Evolutionary conservation across 2,113 vertebrate genomes (phyloP), one percentile per base, ranked within the genome.

Genomic region (Ailuropoda melanoleuca): DNA sequence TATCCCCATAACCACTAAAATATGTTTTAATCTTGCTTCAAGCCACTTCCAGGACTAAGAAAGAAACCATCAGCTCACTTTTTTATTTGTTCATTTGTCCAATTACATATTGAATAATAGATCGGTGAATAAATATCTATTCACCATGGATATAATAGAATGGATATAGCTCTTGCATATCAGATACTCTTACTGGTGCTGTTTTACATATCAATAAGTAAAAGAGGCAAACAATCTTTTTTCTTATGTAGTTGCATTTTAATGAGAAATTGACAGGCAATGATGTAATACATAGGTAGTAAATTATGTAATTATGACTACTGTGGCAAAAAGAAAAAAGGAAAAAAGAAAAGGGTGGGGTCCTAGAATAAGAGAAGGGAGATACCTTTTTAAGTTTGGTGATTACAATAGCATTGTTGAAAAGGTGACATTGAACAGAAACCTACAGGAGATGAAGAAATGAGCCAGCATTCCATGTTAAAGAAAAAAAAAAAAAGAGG

Each of bases 1-100:
- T 24, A 87, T 60, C 13, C 21, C 11, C 31, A 53, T 70, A 91
- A 55, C 31, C 14, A 83, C 8, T 55, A 70, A 46, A 87, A 66
- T 55, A 68, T 17, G 37, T 90, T 81, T 29, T 31, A 62, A 50
- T 70, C 19, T 82, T 96, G 11, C 62, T 81, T 90, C 90, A 78
- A 77, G 43, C 6, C n/a, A 55, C 12, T 46, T 46, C 13, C 18
- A 82, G 1, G 31, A 18, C 29, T 75, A 91, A 93, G 66, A 24
- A 80, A 48, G 29, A 34, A 93, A 72, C 31, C 62, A 12, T 88
- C 17, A 89, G 6, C 8, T 50, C n/a, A 66, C 0, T 11, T 50
- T 64, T 78, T 31, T 10, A 78, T 82, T 50, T 18, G 24, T 64
- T 92, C 0, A 50, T 31, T 53, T 77, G 68, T 23, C 39, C 39